Percentiles rank a stretch among this genome's conserved stretches.
phyloP scores from a whole-genome alignment of 2,797 vertebrate species.

The Aulostomus chinensis region DNA sequence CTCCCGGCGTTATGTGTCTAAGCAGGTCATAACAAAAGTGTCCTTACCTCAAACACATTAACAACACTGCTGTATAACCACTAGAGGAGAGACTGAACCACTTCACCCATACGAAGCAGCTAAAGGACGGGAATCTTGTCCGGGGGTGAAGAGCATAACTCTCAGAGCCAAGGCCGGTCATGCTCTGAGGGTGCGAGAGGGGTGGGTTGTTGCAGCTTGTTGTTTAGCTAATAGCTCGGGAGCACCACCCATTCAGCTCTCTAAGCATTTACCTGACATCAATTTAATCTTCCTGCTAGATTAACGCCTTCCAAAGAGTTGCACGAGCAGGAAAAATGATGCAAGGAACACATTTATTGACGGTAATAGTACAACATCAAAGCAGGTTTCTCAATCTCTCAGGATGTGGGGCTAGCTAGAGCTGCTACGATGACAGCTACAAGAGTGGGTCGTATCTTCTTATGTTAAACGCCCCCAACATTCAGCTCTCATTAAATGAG shows the following conservation, averaged over 20 bases:
- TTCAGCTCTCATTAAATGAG: too few relatives aligned
- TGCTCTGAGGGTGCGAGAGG: constrained; percentile 5
- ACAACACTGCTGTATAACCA: not conserved
- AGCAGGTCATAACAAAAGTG: constrained; percentile 20
- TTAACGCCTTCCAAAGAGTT: not conserved
- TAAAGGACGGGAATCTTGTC: not conserved
- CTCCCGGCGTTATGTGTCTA: constrained; percentile 6
- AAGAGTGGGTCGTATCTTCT: too few relatives aligned
- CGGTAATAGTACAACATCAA: too few relatives aligned
- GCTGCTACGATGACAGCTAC: too few relatives aligned
- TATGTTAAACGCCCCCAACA: too few relatives aligned
- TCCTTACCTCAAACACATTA: constrained; percentile 2
- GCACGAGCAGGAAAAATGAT: too few relatives aligned
- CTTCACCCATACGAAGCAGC: constrained; percentile 1
- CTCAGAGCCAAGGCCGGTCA: too few relatives aligned
- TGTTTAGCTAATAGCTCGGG: constrained; percentile 24
- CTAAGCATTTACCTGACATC: constrained; percentile 5
- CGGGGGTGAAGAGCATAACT: constrained; percentile 14
- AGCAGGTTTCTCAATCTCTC: too few relatives aligned
- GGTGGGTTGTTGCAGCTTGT: constrained; percentile 57
- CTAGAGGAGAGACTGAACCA: constrained; percentile 5
- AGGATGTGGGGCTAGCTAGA: too few relatives aligned
- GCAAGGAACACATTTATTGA: too few relatives aligned
- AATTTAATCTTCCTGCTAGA: constrained; percentile 8
- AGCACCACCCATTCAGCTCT: constrained; percentile 27